phyloP scores from a whole-genome alignment of 92 coral and sea anemone species.

The Epizoanthus rinbou region DNA sequence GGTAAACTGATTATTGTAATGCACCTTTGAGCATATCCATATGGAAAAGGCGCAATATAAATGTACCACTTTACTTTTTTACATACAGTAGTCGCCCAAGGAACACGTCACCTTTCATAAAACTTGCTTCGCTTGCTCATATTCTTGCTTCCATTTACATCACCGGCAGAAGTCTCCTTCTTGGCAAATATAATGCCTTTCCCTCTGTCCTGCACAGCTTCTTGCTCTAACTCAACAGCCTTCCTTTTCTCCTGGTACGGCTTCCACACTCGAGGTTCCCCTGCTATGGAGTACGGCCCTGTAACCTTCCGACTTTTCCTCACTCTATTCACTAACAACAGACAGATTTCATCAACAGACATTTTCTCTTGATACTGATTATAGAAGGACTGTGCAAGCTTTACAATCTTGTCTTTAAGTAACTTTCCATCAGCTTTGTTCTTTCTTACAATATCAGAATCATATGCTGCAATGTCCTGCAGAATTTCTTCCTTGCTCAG shows the following conservation, averaged over 20 bases:
- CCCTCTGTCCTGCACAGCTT: constrained; percentile 37
- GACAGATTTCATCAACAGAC: constrained; percentile 79
- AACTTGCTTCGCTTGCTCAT: constrained; percentile 33
- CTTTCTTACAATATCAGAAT: constrained; percentile 32
- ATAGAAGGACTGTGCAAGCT: constrained; percentile 61
- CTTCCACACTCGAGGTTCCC: constrained; percentile 62
- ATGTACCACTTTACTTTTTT: too few relatives aligned
- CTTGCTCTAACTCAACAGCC: background rate
- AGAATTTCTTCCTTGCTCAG: constrained; percentile 66
- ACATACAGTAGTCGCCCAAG: too few relatives aligned
- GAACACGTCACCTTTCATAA: constrained; percentile 24
- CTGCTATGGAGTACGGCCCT: constrained; percentile 59
- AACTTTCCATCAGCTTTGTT: constrained; percentile 40
- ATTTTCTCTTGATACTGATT: constrained; percentile 87
- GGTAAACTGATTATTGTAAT: too few relatives aligned
- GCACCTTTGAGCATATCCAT: too few relatives aligned
- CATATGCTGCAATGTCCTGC: constrained; percentile 83
- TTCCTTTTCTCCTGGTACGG: constrained; percentile 37
- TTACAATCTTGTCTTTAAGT: constrained; percentile 41
- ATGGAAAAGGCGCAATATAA: too few relatives aligned
- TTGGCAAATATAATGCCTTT: constrained; percentile 26
- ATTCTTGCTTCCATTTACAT: constrained; percentile 45
- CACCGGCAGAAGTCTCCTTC: constrained; percentile 55
- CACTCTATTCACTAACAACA: constrained; percentile 81
- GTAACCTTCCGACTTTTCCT: constrained; percentile 52